Evolutionary conservation across 2,113 vertebrate genomes (phyloP).

Genomic region (Typhlomys cinereus): DNA sequence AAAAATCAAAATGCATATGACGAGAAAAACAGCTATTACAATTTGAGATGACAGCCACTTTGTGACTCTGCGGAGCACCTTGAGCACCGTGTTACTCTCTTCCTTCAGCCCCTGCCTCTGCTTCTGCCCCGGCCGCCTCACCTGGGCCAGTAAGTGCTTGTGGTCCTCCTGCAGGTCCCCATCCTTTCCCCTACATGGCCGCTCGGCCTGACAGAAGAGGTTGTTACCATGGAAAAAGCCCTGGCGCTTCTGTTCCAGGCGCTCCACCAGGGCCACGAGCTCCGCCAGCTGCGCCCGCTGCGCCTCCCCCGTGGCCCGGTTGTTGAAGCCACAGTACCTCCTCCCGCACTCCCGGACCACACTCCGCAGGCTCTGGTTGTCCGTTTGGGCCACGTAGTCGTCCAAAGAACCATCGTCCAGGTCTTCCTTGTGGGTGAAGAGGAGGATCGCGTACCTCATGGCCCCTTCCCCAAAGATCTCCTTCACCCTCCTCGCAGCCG

Average conservation of each 20-base stretch:
- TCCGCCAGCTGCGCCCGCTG: conserved; percentile 1
- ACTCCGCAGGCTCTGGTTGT: not conserved
- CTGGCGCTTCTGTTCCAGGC: not conserved
- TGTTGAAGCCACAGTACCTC: conserved; percentile 57
- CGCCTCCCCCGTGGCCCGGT: not conserved
- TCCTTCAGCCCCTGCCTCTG: not conserved
- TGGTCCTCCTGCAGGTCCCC: not conserved
- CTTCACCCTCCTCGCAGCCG: not conserved
- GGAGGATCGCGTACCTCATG: conserved; percentile 23
- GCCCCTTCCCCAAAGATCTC: conserved; percentile 38
- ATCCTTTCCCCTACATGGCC: rapidly evolving
- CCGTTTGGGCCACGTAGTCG: not conserved
- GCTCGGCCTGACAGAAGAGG: not conserved
- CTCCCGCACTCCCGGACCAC: conserved; percentile 3
- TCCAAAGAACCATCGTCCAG: not conserved
- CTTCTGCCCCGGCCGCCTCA: not conserved
- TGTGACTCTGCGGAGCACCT: not conserved
- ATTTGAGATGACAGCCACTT: rapidly evolving
- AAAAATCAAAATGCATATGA: not conserved
- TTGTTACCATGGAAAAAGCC: conserved; percentile 12
- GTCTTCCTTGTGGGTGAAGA: conserved; percentile 74
- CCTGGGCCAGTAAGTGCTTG: not conserved
- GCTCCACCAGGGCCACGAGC: conserved; percentile 27
- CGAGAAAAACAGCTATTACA: not conserved
- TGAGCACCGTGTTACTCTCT: rapidly evolving